Conservation (phyloP, 2,888 invertebrate species). For the Drosophila limbata region DNA sequence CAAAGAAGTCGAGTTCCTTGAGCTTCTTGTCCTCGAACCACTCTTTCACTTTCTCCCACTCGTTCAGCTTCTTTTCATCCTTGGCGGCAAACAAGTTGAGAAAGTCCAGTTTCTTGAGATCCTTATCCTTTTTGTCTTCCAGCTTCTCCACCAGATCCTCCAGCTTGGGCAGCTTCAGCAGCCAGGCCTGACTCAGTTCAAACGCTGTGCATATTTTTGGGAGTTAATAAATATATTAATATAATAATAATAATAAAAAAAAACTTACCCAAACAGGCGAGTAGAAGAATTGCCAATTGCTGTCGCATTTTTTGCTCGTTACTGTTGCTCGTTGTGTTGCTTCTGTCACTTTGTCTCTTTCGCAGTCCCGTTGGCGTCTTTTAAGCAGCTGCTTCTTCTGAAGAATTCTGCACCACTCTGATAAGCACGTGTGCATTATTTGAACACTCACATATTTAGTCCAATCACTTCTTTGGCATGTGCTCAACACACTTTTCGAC, state of each 20-base stretch:
- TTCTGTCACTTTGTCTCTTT: slow-evolving; percentile 21
- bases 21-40: slow-evolving; percentile 67
- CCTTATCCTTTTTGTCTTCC: slow-evolving; percentile 50
- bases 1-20: slow-evolving; percentile 58
- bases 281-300: slow-evolving; percentile 54
- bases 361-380: slow-evolving; percentile 49
- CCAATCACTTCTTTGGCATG: slow-evolving; percentile 22
- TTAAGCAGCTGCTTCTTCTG: slow-evolving; percentile 33
- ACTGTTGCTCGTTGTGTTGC: slow-evolving; percentile 21
- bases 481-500: neutral
- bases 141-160: slow-evolving; percentile 44
- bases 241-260: too few species aligned
- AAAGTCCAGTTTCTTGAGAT: slow-evolving; percentile 65
- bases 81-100: slow-evolving; percentile 59
- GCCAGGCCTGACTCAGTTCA: slow-evolving; percentile 48
- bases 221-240: too few species aligned
- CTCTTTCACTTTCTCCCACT: slow-evolving; percentile 66
- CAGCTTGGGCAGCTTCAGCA: slow-evolving; percentile 58
- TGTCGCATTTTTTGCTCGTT: slow-evolving; percentile 42
- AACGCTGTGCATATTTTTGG: slow-evolving; percentile 33
- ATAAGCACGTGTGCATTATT: slow-evolving; percentile 55
- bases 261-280: slow-evolving; percentile 62
- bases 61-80: slow-evolving; percentile 51
- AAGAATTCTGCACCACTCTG: slow-evolving; percentile 10
- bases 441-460: slow-evolving; percentile 9